Evolutionary conservation across 2,888 invertebrate genomes (phyloP).

Genomic region (Lochmaea capreae): DNA sequence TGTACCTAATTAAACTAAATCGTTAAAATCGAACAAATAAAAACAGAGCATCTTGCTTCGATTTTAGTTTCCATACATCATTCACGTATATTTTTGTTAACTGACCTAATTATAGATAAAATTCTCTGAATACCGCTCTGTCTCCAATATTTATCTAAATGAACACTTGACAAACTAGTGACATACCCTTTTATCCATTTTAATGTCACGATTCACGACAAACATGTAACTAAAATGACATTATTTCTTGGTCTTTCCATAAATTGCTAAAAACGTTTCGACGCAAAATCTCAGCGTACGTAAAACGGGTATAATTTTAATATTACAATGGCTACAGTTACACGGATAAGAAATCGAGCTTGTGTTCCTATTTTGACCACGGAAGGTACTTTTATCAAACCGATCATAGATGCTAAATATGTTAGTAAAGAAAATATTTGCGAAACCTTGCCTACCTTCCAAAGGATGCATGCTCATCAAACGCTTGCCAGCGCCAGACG

Average conservation of each 20-base stretch:
- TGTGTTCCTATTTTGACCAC: conserved; percentile 64
- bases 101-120: not conserved
- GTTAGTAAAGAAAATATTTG: conserved; percentile 60
- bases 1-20: too few relatives aligned
- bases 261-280: not conserved
- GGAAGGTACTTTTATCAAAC: conserved; percentile 66
- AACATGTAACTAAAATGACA: conserved; percentile 25
- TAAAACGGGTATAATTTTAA: not conserved
- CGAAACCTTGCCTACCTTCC: conserved; percentile 60
- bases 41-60: too few relatives aligned
- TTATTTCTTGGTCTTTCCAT: conserved; percentile 9
- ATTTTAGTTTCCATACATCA: too few relatives aligned
- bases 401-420: conserved; percentile 56
- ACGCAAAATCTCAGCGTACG: conserved; percentile 3
- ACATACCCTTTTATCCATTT: conserved; percentile 14
- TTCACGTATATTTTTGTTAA: too few relatives aligned
- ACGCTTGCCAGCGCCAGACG: conserved; percentile 69
- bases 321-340: conserved; percentile 40
- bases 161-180: conserved; percentile 24
- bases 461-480: conserved; percentile 68
- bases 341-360: conserved; percentile 57
- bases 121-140: conserved; percentile 19
- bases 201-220: conserved; percentile 26
- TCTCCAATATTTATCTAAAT: not conserved
- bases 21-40: too few relatives aligned